These are phyloP conservation scores for Dorcus hopei DNA, from an alignment of 2,888 invertebrate species.

Conservation along the genomic window DNA sequence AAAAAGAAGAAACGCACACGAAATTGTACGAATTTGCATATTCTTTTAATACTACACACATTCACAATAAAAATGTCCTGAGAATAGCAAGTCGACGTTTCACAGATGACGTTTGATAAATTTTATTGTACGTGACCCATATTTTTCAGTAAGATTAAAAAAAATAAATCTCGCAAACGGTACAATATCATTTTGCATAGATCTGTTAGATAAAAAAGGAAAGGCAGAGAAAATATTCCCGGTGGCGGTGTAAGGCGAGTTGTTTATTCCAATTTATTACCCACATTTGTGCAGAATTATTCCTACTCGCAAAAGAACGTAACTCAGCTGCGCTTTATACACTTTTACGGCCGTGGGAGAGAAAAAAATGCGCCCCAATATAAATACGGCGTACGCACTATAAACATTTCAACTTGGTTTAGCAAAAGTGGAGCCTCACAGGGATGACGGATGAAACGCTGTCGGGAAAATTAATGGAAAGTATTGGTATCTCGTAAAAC, in stretches of 20 bases:
- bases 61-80: no score
- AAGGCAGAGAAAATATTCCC: not conserved
- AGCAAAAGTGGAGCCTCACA: not conserved
- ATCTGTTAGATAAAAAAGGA: constrained; percentile 5
- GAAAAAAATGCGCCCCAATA: not conserved
- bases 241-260: not conserved
- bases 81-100: no score
- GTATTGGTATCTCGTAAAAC: not conserved
- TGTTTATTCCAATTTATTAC: no score
- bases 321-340: no score
- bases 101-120: constrained; percentile 1
- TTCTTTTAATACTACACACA: no score
- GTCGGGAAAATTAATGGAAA: constrained; percentile 2
- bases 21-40: no score
- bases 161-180: constrained; percentile 7
- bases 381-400: not conserved
- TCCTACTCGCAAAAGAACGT: no score
- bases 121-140: constrained; percentile 6
- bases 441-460: not conserved
- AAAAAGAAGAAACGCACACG: no score
- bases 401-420: not conserved
- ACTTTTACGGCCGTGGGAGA: not conserved
- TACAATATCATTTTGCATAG: constrained; percentile 5
- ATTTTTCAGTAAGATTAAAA: constrained; percentile 9
- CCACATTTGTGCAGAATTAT: no score